Evolutionary conservation across 2,113 vertebrate species (phyloP).

Genomic region (Oryctolagus cuniculus): DNA sequence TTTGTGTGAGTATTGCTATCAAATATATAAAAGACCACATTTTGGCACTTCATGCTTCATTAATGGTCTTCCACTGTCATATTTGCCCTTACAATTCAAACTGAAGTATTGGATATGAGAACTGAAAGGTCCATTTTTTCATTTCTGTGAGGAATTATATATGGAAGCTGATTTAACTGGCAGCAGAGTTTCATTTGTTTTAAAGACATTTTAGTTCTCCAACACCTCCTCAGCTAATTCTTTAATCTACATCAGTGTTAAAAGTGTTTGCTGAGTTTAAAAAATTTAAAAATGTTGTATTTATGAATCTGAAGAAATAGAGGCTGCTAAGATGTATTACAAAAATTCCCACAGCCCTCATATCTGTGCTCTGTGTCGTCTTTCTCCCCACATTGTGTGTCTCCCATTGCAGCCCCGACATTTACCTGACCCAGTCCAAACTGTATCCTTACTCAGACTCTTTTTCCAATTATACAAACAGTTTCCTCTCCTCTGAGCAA

Average conservation of each 20-base stretch:
- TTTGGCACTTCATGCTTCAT: background rate
- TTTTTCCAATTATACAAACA: background rate
- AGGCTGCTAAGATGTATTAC: background rate
- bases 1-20: background rate
- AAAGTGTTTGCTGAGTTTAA: background rate
- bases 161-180: background rate
- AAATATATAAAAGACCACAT: background rate
- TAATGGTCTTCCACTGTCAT: background rate
- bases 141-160: background rate
- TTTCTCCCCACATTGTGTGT: background rate
- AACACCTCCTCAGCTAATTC: background rate
- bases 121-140: background rate
- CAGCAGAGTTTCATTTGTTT: background rate
- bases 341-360: background rate
- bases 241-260: background rate
- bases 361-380: background rate
- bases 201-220: background rate
- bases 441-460: accelerated
- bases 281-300: background rate
- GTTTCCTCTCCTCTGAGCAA: background rate
- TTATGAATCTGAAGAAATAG: background rate
- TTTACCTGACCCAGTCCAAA: background rate
- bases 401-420: background rate
- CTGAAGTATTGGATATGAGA: background rate
- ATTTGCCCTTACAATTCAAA: background rate